Evolutionary conservation across 2,113 vertebrate species (phyloP), one percentile per base, ranked within the genome.

Genomic region (Smithornis capensis): DNA sequence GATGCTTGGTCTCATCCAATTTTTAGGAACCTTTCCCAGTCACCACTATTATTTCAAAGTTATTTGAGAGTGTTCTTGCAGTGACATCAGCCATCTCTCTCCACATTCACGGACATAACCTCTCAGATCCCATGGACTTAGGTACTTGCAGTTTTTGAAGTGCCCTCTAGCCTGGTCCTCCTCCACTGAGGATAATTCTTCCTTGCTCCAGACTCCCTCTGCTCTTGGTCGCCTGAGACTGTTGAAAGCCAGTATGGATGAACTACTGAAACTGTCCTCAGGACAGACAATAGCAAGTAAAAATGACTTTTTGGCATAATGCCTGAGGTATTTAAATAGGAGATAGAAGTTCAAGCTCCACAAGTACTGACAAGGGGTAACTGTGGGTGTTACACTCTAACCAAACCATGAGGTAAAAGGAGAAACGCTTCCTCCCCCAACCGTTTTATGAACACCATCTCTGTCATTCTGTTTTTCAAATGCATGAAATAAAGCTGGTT

Each of bases 101-200:
- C 55, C 27, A 28, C 37, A 67, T 14, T 21, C 0, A 0, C 19
- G 44, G 55, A 44, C 1, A 1, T 49, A 89, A 15, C 17, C 5
- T 65, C 19, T 64, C 35, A 53, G 27, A 5, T 12, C 9, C 37
- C 8, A 3, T 12, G 13, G 73, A 69, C 4, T 45, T 45, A 19
- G 0, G 0, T 73, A 37, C 45, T 60, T 74, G 35, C 29, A 42
- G 23, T 56, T 88, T 38, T 74, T 25, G 52, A 18, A 37, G 37
- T 38, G n/a, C 24, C 9, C 45, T 24, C 29, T 62, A 35, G 37
- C 24, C 33, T n/a, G 28, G 2, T 44, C 25, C 16, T 77, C 6
- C 16, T 63, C 38, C 44, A 24, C 27, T n/a, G 21, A 38, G 12
- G 14, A 9, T 49, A 57, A 53, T 11, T 68, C 14, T 67, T 80